A percentile compares a stretch with the other conserved stretches of the same genome.
These are phyloP conservation scores for Hylia prasina DNA, from an alignment of 2,113 vertebrate genomes.

Conservation along the genomic window DNA sequence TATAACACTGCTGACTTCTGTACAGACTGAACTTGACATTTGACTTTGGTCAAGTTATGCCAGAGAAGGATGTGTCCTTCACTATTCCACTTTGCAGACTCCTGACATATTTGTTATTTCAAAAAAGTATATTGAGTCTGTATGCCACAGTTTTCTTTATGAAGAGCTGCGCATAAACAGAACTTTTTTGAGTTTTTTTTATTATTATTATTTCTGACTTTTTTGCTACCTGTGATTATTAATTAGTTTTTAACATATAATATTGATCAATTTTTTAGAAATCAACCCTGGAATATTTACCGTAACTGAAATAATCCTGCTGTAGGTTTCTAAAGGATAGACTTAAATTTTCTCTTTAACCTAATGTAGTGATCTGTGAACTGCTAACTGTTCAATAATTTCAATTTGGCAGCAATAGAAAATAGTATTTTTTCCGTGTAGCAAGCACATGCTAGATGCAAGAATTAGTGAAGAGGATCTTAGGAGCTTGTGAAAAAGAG, in stretches of 20 bases:
- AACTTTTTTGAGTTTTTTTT: neutral
- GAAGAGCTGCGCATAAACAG: neutral
- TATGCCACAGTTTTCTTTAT: neutral
- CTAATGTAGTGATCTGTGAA: neutral
- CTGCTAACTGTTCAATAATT: slow-evolving; percentile 7
- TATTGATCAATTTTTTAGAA: neutral
- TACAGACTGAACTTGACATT: neutral
- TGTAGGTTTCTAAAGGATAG: neutral
- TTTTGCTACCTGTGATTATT: neutral
- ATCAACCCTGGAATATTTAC: neutral
- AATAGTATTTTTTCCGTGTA: neutral
- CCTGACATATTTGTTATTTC: neutral
- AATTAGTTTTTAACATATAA: neutral
- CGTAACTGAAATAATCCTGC: neutral
- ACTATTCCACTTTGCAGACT: neutral
- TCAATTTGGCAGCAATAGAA: neutral
- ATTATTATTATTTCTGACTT: neutral
- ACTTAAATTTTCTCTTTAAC: neutral
- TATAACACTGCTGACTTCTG: neutral
- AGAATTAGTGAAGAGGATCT: neutral
- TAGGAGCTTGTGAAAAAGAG: neutral
- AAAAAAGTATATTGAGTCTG: neutral
- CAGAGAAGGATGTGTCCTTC: neutral
- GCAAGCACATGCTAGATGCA: neutral
- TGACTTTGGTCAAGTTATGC: neutral